Evolutionary conservation across 2,113 vertebrate species (phyloP), one percentile per base, ranked within the genome.

Genomic region (Cyphomyrus discorhynchus): DNA sequence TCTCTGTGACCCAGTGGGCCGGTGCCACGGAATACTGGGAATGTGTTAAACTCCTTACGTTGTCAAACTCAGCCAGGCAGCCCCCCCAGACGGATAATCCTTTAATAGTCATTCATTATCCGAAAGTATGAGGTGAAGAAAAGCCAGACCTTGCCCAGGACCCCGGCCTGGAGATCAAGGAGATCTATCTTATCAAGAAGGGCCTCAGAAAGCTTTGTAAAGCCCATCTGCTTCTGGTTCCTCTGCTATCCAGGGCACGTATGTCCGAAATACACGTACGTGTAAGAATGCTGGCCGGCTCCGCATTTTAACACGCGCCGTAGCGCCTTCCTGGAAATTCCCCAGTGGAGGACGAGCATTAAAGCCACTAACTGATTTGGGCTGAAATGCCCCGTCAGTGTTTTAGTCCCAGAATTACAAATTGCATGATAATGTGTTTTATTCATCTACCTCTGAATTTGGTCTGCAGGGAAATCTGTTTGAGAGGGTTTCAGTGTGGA

Each of bases 61-160:
- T 53, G 31, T n/a, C 21, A 35, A 6, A 62, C 56, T 52, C 62
- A 42, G 27, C 85, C 58, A 77, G 58, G 27, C 83, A 90, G 10
- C 45, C 53, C 39, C 39, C 82, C 24, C 17, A 24, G 42, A 86
- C 62, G 58, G 58, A 50, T 66, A 90, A 77, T 77, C 85, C 84
- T 47, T 45, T 24, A 52, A 90, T 50, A 87, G 42, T 85, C 89
- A 82, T 89, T 50, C 70, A 82, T 80, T 89, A 52, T 62, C 88
- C 5, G 3, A 77, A 88, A 88, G 58, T 70, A 88, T 35, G 46
- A 88, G 88, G 88, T 70, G 58, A 62, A 39, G 86, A 88, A 88
- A 88, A 88, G 87, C 35, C 49, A 66, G 13, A 27, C 19, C 24
- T 24, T 21, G 31, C 8, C 13, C 50, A 24, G 19, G 19, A 88